Evolutionary conservation across 2,113 vertebrate species (phyloP).

Genomic region (Pseudorhombus dupliciocellatus): DNA sequence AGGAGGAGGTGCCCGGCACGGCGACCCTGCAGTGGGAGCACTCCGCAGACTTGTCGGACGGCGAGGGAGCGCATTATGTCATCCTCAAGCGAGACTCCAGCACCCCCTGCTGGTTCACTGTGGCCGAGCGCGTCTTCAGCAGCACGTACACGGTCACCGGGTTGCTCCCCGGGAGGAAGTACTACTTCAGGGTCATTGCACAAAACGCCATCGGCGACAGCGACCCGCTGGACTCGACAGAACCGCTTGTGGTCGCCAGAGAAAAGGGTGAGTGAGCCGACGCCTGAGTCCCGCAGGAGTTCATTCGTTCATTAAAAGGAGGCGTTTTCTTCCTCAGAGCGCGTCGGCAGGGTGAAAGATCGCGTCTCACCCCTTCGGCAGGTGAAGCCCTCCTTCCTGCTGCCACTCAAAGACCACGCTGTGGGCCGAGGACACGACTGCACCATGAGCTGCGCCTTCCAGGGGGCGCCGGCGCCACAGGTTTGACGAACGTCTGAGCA

Average conservation of each 20-base stretch:
- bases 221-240: conserved; percentile 73
- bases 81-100: conserved; percentile 77
- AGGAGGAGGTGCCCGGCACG: conserved; percentile 73
- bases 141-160: conserved; percentile 72
- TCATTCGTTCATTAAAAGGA: no score
- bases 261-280: conserved; percentile 66
- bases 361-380: conserved; percentile 50
- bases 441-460: conserved; percentile 76
- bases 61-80: conserved; percentile 60
- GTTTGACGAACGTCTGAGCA: conserved; percentile 1
- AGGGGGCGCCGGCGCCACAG: conserved; percentile 63
- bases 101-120: conserved; percentile 67
- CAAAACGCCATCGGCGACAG: conserved; percentile 71
- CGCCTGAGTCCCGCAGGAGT: background rate
- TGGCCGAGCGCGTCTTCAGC: conserved; percentile 69
- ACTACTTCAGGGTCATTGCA: conserved; percentile 77
- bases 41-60: conserved; percentile 69
- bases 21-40: conserved; percentile 78
- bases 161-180: conserved; percentile 76
- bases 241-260: conserved; percentile 70
- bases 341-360: conserved; percentile 54
- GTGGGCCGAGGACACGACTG: conserved; percentile 62
- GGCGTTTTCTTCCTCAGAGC: conserved; percentile 33
- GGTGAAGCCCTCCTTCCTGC: conserved; percentile 70
- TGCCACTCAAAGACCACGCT: conserved; percentile 65